Base-by-base conservation (phyloP, 37 sponge, comb jelly and placozoan genomes). In the Oopsacas minuta region DNA sequence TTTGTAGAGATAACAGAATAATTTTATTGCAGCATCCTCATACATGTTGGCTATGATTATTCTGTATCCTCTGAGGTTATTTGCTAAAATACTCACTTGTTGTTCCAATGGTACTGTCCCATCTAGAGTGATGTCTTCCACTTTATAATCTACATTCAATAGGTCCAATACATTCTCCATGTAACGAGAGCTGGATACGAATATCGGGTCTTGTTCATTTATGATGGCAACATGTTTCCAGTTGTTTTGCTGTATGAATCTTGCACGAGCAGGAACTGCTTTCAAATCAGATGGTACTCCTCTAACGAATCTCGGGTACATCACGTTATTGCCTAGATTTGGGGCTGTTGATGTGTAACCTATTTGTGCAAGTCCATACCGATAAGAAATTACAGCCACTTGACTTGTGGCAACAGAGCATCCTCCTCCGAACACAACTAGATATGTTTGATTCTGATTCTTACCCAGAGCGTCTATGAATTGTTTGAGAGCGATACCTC, bases 11-110 rank as follows among this genome's bases (percentile, higher is more conserved):
- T 34, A 7, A 12, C 75, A 61, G 22, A 61, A 61, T 5, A 61
- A n/a, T 34, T 61, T 61, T 25, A 61, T 61, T 25, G 75, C 75
- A 3, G 75, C 22, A 3, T 61, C 75, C 75, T 61, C 75, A n/a
- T 61, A 61, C 75, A 61, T 61, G 75, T 61, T 61, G 30, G 75
- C 75, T 3, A 61, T 61, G 3, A 61, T 61, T 61, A 61, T 61
- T n/a, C 75, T 10, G 75, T 20, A 61, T n/a, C 22, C 22, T 5
- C 28, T 61, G 22, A 61, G 75, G 75, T 61, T 61, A 20, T 61
- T 34, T 12, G 28, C 75, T 3, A 61, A 3, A 7, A 25, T 3
- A 3, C 1, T n/a, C 17, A 61, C 75, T 10, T 10, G 30, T 10
- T 10, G 20, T 3, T 61, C 75, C 20, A 61, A n/a, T 7, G 7